These are phyloP conservation scores for Tetranychus truncatus DNA, from an alignment of 2,888 invertebrate species.

Conservation along the genomic window DNA sequence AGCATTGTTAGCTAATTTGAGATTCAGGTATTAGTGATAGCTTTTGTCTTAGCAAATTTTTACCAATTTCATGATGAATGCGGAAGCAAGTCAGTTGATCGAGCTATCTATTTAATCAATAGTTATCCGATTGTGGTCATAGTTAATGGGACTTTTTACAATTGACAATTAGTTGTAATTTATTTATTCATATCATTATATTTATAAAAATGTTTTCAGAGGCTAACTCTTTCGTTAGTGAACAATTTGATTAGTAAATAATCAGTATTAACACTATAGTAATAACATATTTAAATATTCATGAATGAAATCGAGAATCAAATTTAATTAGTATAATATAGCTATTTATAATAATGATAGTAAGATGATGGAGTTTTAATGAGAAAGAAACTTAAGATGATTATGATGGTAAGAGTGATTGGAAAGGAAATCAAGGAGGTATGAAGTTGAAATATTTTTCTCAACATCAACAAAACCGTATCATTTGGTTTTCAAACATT, in stretches of 20 bases:
- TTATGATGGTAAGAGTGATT: background rate
- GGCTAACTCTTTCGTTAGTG: background rate
- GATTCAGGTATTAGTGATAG: no score
- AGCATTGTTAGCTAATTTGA: no score
- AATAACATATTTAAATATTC: background rate
- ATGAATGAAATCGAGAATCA: background rate
- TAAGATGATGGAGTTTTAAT: background rate
- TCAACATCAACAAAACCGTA: background rate
- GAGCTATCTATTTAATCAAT: no score
- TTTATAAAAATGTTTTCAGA: no score
- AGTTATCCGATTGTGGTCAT: no score
- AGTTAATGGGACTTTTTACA: no score
- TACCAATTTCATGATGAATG: no score
- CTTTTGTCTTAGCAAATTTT: no score
- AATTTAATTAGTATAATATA: background rate
- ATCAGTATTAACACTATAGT: background rate
- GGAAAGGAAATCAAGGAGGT: background rate
- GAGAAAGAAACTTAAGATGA: background rate
- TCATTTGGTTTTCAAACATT: background rate
- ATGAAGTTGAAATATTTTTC: slow-evolving; percentile 5
- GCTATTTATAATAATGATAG: background rate
- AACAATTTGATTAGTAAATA: background rate
- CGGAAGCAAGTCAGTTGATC: no score
- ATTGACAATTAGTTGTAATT: no score
- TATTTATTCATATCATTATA: no score